Evolutionary conservation across 2,888 invertebrate species (phyloP).

Genomic region (Dynastes hyllus): DNA sequence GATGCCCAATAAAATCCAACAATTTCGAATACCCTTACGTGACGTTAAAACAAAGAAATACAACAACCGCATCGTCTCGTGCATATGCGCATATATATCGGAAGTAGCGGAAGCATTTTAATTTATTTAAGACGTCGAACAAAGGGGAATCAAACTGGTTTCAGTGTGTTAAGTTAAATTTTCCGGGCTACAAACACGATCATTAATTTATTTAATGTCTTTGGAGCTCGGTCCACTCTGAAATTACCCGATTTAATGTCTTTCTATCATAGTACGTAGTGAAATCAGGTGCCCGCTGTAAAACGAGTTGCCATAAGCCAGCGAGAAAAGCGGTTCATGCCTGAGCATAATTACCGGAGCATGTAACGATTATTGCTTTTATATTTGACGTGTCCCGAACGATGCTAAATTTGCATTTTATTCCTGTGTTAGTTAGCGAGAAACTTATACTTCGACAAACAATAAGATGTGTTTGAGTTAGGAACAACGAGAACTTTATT

Average conservation of each 20-base stretch:
- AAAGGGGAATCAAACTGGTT: constrained; percentile 49
- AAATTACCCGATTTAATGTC: constrained; percentile 60
- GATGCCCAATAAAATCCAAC: constrained; percentile 4
- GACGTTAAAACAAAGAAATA: constrained; percentile 21
- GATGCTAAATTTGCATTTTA: constrained; percentile 52
- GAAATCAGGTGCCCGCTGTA: constrained; percentile 64
- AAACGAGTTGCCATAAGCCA: constrained; percentile 62
- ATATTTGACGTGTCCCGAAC: constrained; percentile 56
- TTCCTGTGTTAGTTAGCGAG: too few relatives aligned
- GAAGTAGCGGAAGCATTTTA: constrained; percentile 30
- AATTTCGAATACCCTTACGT: constrained; percentile 6
- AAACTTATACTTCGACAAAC: background rate
- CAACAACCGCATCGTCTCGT: background rate
- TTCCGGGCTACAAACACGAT: constrained; percentile 62
- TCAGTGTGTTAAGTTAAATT: constrained; percentile 57
- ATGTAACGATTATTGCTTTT: constrained; percentile 59
- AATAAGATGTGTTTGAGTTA: too few relatives aligned
- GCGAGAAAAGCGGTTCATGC: constrained; percentile 59
- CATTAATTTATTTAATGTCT: constrained; percentile 64
- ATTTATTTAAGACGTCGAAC: constrained; percentile 45
- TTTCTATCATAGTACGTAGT: constrained; percentile 62
- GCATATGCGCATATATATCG: background rate
- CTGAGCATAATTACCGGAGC: constrained; percentile 63
- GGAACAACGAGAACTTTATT: background rate
- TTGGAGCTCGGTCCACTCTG: constrained; percentile 58